Conservation (phyloP, 2,113 vertebrate genomes). For the Amphiprion ocellaris region DNA sequence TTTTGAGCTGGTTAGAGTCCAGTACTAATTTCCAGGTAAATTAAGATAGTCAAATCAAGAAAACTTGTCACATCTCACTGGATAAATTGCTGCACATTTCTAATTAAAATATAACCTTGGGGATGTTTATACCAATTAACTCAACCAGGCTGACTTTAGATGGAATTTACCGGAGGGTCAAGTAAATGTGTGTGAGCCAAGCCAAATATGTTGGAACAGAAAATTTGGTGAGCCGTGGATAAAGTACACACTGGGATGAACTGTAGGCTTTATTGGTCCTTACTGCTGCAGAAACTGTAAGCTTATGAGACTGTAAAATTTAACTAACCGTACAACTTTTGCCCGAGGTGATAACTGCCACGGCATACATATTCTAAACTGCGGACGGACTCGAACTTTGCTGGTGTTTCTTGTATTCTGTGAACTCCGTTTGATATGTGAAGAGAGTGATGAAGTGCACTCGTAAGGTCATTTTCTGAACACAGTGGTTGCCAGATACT, state of each 20-base stretch:
- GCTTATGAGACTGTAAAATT: conserved; percentile 21
- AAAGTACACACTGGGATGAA: not conserved
- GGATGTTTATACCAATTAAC: conserved; percentile 51
- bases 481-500: not conserved
- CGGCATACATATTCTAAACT: conserved; percentile 17
- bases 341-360: conserved; percentile 16
- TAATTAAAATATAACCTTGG: conserved; percentile 51
- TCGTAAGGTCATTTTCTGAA: conserved; percentile 21
- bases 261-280: conserved; percentile 28
- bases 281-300: conserved; percentile 8
- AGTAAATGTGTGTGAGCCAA: conserved; percentile 3
- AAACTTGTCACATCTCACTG: conserved; percentile 22
- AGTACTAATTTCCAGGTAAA: conserved; percentile 45
- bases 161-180: conserved; percentile 19
- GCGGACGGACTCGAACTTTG: conserved; percentile 29
- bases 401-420: not conserved
- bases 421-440: conserved; percentile 24
- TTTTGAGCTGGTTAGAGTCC: conserved; percentile 21
- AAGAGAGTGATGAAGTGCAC: conserved; percentile 9
- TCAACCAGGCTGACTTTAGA: conserved; percentile 20
- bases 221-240: conserved; percentile 9
- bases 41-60: conserved; percentile 10
- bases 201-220: conserved; percentile 24
- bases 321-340: conserved; percentile 12
- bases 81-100: conserved; percentile 33